Evolutionary conservation across 1,140 invertebrate species (phyloP).

Genomic region (Bombus terrestris): DNA sequence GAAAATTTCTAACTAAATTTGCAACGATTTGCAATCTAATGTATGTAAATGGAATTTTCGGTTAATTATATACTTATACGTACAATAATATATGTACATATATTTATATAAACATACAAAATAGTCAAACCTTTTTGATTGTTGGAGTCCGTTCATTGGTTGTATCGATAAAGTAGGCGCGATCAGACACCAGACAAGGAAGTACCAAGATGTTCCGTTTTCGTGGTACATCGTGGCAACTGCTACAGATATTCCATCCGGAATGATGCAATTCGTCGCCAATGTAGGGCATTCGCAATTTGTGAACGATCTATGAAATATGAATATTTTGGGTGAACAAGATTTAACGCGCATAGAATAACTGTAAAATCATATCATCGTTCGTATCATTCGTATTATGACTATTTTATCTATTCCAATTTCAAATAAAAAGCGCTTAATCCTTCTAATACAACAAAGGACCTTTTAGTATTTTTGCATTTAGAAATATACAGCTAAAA

Average conservation of each 20-base stretch:
- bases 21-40: background rate
- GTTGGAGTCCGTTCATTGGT: slow-evolving; percentile 86
- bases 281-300: slow-evolving; percentile 89
- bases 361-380: background rate
- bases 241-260: slow-evolving; percentile 98
- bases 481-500: no score
- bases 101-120: background rate
- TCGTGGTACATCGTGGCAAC: slow-evolving; percentile 88
- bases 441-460: no score
- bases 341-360: background rate
- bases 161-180: slow-evolving; percentile 94
- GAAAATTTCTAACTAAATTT: background rate
- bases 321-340: background rate
- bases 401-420: no score
- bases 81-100: background rate
- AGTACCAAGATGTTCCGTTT: slow-evolving; percentile 91
- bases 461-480: no score
- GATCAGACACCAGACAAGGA: slow-evolving; percentile 91
- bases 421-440: no score
- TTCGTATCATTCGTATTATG: no score
- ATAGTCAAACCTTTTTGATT: slow-evolving; percentile 84
- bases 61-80: background rate
- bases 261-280: slow-evolving; percentile 97
- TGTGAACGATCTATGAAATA: slow-evolving; percentile 91
- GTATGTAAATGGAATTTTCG: background rate